Evolutionary conservation across 2,888 invertebrate genomes (phyloP).

Genomic region (Apotomis capreana): DNA sequence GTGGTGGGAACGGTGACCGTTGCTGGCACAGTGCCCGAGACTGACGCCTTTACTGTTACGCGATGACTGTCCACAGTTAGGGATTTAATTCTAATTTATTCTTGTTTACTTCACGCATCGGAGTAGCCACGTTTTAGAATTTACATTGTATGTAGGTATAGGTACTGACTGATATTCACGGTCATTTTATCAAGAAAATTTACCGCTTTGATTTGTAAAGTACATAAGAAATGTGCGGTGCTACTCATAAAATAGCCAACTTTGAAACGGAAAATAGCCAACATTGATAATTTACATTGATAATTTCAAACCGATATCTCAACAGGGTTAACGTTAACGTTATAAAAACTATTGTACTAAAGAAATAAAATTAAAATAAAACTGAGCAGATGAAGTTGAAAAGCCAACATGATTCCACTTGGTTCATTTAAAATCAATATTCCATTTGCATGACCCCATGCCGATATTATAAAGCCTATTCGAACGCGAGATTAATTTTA

Average conservation of each 20-base stretch:
- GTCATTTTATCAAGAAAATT: neutral
- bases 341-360: too few relatives aligned
- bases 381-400: too few relatives aligned
- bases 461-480: neutral
- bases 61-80: slow-evolving; percentile 43
- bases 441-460: too few relatives aligned
- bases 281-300: too few relatives aligned
- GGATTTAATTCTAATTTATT: slow-evolving; percentile 29
- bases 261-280: too few relatives aligned
- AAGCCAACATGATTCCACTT: too few relatives aligned
- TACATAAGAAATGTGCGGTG: too few relatives aligned
- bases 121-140: neutral
- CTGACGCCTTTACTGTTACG: slow-evolving; percentile 53
- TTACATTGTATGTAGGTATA: neutral
- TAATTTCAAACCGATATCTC: too few relatives aligned
- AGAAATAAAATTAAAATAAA: too few relatives aligned
- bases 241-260: too few relatives aligned
- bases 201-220: neutral
- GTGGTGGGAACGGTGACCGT: slow-evolving; percentile 55
- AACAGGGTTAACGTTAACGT: too few relatives aligned
- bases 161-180: neutral
- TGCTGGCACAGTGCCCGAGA: slow-evolving; percentile 77
- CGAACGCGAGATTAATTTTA: slow-evolving; percentile 2
- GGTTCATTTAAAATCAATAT: too few relatives aligned
- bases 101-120: slow-evolving; percentile 27